phyloP scores from a whole-genome alignment of 2,888 invertebrate species.

The Pachliopta kotzebuea region DNA sequence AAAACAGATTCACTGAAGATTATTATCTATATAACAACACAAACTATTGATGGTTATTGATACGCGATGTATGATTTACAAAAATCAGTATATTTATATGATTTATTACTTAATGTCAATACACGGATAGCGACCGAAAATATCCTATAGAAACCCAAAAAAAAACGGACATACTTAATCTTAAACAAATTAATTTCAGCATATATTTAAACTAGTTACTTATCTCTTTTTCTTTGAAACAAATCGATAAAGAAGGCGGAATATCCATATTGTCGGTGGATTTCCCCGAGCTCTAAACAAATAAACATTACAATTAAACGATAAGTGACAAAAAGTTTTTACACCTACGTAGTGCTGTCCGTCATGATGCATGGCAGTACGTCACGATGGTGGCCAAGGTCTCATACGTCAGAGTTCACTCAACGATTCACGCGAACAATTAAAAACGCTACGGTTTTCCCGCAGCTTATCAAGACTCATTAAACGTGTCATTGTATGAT shows the following conservation, averaged over 20 bases:
- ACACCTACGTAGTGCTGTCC: background rate
- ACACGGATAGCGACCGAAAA: too few species aligned
- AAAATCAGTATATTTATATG: too few species aligned
- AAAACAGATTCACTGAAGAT: too few species aligned
- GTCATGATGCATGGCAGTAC: constrained; percentile 1
- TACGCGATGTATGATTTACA: background rate
- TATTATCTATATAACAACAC: background rate
- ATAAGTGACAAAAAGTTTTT: constrained; percentile 9
- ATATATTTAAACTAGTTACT: too few species aligned
- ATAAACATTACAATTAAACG: background rate
- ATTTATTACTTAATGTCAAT: too few species aligned
- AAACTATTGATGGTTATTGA: background rate
- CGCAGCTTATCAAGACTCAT: constrained; percentile 2
- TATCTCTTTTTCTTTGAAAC: too few species aligned
- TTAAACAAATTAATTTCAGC: too few species aligned
- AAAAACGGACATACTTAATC: too few species aligned
- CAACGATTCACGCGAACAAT: background rate
- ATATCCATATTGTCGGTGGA: background rate
- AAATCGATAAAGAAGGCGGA: background rate
- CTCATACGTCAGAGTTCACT: constrained; percentile 11
- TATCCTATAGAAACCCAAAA: too few species aligned
- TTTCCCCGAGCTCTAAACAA: background rate
- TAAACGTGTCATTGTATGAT: constrained; percentile 1
- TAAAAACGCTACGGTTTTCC: constrained; percentile 7
- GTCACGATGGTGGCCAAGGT: constrained; percentile 14